A percentile compares a stretch with the other conserved stretches of the same genome.
Evolutionary conservation across 1,140 invertebrate genomes (phyloP).

Genomic region (Nixonia krombeini): DNA sequence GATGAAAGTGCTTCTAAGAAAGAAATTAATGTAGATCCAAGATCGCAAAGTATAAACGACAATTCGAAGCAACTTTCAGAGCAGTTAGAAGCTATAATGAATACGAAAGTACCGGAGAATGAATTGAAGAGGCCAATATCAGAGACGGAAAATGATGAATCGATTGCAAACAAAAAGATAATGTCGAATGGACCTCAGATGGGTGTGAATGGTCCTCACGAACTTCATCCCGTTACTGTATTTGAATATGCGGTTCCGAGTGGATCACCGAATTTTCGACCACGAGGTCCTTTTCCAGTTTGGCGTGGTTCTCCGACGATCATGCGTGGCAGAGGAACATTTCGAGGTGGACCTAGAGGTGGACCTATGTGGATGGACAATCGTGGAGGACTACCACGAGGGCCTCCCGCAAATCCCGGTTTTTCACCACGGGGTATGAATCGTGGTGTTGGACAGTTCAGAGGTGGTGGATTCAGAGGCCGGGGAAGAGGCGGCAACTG

Average conservation of each 20-base stretch:
- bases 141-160: constrained; percentile 25
- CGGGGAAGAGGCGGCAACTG: constrained; percentile 54
- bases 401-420: constrained; percentile 20
- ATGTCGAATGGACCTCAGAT: constrained; percentile 36
- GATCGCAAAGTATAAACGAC: constrained; percentile 21
- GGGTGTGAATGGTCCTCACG: constrained; percentile 9
- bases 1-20: not conserved
- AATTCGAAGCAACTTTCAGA: constrained; percentile 51
- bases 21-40: not conserved
- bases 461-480: constrained; percentile 57
- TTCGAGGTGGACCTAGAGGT: constrained; percentile 52
- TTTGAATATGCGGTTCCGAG: constrained; percentile 54
- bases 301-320: constrained; percentile 46
- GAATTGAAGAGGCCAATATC: constrained; percentile 32
- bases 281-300: constrained; percentile 30
- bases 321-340: constrained; percentile 44
- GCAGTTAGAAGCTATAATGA: constrained; percentile 55
- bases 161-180: not conserved
- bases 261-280: constrained; percentile 44
- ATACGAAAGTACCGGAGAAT: constrained; percentile 25
- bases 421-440: constrained; percentile 55
- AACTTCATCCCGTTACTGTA: constrained; percentile 36
- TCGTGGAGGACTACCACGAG: constrained; percentile 49
- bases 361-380: constrained; percentile 64
- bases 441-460: constrained; percentile 57